phyloP scores from a whole-genome alignment of 2,113 vertebrate species.

The Tretioscincus oriximinensis region DNA sequence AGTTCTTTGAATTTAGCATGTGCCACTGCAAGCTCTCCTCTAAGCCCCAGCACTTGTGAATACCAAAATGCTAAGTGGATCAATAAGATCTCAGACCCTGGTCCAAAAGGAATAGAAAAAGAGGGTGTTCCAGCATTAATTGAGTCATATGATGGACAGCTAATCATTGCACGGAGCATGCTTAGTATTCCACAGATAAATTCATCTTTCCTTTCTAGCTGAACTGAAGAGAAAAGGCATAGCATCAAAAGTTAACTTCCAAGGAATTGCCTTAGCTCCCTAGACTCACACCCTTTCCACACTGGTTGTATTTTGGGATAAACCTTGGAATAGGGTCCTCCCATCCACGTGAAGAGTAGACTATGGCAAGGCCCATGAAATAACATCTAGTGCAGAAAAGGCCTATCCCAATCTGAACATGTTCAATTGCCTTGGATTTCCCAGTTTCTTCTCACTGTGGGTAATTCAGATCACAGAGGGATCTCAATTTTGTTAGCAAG shows the following conservation, averaged over 20 bases:
- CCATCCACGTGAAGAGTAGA: no score
- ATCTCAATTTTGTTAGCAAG: no score
- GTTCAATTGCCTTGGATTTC: no score
- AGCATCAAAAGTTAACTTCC: constrained; percentile 3
- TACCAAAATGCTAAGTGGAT: constrained; percentile 57
- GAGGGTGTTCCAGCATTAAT: constrained; percentile 29
- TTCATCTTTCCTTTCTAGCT: constrained; percentile 15
- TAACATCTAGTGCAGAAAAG: no score
- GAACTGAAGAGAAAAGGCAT: not conserved
- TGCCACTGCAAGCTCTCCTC: constrained; percentile 15
- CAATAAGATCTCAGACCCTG: constrained; percentile 38
- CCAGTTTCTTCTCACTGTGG: no score
- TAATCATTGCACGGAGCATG: constrained; percentile 51
- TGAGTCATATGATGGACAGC: constrained; percentile 51
- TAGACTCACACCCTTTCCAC: no score
- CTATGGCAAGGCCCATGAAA: no score
- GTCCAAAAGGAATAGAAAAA: constrained; percentile 31
- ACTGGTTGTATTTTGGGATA: no score
- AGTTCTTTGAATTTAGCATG: constrained; percentile 19
- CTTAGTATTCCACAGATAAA: constrained; percentile 34
- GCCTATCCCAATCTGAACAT: no score
- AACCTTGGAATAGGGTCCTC: no score
- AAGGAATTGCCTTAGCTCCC: no score
- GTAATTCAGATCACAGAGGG: no score
- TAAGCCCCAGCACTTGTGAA: not conserved